Evolutionary conservation across 1,140 invertebrate genomes (phyloP).

Genomic region (Trissolcus basalis): DNA sequence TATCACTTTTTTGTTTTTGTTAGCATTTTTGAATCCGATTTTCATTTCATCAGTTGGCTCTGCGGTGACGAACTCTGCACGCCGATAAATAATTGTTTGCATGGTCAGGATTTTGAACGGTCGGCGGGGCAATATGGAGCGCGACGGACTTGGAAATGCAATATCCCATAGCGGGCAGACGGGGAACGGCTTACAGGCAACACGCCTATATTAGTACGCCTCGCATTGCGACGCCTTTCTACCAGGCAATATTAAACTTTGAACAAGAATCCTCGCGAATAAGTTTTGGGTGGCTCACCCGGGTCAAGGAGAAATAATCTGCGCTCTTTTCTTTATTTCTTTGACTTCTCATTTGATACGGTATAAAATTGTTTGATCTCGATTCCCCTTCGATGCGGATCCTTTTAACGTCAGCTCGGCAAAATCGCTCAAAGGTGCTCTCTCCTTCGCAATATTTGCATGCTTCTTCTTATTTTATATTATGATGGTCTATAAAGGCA

Average conservation of each 20-base stretch:
- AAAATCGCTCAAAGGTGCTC: conserved; percentile 38
- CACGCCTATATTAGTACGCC: conserved; percentile 48
- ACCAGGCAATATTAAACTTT: conserved; percentile 57
- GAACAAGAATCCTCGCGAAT: conserved; percentile 53
- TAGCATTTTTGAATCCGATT: conserved; percentile 9
- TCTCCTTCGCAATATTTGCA: conserved; percentile 46
- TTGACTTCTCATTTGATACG: conserved; percentile 34
- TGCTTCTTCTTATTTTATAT: conserved; percentile 31
- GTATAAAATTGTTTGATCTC: conserved; percentile 53
- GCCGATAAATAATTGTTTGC: conserved; percentile 39
- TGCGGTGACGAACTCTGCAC: conserved; percentile 2
- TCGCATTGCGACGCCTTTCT: conserved; percentile 51
- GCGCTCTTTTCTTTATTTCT: conserved; percentile 48
- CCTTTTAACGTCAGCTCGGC: conserved; percentile 40
- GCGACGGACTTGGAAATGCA: conserved; percentile 47
- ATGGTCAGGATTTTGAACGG: conserved; percentile 21
- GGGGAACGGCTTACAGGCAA: conserved; percentile 37
- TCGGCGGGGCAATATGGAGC: conserved; percentile 35
- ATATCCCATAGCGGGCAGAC: conserved; percentile 38
- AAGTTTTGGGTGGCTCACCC: conserved; percentile 52
- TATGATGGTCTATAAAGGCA: conserved; percentile 22
- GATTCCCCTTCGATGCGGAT: conserved; percentile 43
- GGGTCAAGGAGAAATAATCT: conserved; percentile 58
- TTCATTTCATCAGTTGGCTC: conserved; percentile 27
- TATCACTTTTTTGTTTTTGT: too few species aligned